A percentile compares a stretch with the other conserved stretches of the same genome.
Conservation (phyloP, 37 sponge, comb jelly and placozoan genomes). For the Agelas oroides region DNA sequence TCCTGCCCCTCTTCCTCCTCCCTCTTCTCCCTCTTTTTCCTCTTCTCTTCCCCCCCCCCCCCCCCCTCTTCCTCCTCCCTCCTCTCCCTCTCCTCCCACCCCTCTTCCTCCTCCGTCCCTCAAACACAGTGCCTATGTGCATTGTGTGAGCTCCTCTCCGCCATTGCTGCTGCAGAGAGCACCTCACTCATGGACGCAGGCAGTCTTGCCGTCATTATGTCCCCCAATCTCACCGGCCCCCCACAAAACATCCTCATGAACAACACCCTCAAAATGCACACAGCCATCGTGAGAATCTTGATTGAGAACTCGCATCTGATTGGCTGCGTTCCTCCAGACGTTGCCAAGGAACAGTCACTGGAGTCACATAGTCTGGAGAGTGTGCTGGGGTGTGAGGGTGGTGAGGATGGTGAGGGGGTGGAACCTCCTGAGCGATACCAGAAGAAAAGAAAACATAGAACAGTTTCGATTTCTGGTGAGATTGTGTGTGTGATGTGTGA, state of each 20-base stretch:
- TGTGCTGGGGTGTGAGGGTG: not conserved
- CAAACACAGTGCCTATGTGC: slow-evolving; percentile 33
- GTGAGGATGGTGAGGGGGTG: not conserved
- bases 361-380: not conserved
- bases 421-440: not conserved
- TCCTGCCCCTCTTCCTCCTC: too few species aligned
- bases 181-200: slow-evolving; percentile 43
- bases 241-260: not conserved
- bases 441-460: slow-evolving; percentile 25
- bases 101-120: not conserved
- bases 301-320: slow-evolving; percentile 41
- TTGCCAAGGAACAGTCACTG: slow-evolving; percentile 24
- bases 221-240: slow-evolving; percentile 55
- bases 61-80: too few species aligned
- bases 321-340: slow-evolving; percentile 39
- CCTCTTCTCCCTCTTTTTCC: too few species aligned
- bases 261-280: slow-evolving; percentile 9
- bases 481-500: too few species aligned
- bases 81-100: too few species aligned
- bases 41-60: too few species aligned
- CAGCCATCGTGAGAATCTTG: slow-evolving; percentile 35
- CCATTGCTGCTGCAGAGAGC: not conserved
- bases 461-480: slow-evolving; percentile 38
- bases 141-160: slow-evolving; percentile 9
- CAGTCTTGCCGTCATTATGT: slow-evolving; percentile 68